These are phyloP conservation scores for Lathronympha strigana DNA, from an alignment of 2,888 invertebrate species.

Conservation along the genomic window DNA sequence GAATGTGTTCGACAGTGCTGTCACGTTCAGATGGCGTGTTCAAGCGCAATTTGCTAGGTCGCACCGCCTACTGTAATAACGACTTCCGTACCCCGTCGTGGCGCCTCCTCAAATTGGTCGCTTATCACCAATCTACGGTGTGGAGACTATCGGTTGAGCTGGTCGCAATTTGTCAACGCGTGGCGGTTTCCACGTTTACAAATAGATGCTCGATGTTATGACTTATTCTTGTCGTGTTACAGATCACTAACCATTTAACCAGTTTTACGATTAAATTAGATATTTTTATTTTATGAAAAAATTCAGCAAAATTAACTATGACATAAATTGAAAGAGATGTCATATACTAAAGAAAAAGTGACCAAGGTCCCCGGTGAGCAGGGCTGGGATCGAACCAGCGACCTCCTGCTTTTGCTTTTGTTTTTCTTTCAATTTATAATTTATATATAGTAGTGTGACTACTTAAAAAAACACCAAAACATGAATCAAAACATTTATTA, in stretches of 20 bases:
- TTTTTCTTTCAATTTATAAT: too few species aligned
- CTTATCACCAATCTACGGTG: conserved; percentile 83
- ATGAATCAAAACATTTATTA: too few species aligned
- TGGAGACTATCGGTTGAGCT: conserved; percentile 76
- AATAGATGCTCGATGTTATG: conserved; percentile 52
- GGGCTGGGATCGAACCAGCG: too few species aligned
- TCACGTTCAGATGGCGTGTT: conserved; percentile 83
- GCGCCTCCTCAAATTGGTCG: conserved; percentile 84
- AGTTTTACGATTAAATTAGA: not conserved
- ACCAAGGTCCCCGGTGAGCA: too few species aligned
- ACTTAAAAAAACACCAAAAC: too few species aligned
- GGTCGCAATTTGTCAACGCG: conserved; percentile 78
- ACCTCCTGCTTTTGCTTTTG: too few species aligned
- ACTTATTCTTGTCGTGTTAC: conserved; percentile 37
- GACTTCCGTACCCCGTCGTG: conserved; percentile 83
- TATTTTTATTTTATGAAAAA: too few species aligned
- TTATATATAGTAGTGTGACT: too few species aligned
- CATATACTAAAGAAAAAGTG: too few species aligned
- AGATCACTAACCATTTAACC: not conserved
- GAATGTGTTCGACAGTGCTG: conserved; percentile 82
- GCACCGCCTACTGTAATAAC: conserved; percentile 83
- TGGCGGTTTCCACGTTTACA: conserved; percentile 64
- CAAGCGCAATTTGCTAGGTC: conserved; percentile 79
- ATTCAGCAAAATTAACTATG: too few species aligned
- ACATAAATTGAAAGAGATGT: too few species aligned